Evolutionary conservation across 1,140 invertebrate species (phyloP).

Genomic region (Pygmarrhopalites habei): DNA sequence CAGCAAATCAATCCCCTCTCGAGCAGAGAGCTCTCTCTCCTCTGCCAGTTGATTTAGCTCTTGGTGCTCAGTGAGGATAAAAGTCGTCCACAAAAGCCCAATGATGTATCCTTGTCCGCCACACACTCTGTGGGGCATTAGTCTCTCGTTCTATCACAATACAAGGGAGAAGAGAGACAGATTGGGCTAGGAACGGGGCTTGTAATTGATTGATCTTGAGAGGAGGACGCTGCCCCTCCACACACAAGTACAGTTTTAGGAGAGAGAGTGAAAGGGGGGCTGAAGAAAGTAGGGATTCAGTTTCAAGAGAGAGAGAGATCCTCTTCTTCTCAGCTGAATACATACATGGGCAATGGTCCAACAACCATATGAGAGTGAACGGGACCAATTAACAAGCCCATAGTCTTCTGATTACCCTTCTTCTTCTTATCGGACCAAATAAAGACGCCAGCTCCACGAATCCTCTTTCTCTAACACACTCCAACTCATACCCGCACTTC

Average conservation of each 20-base stretch:
- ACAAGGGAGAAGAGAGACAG: slow-evolving; percentile 25
- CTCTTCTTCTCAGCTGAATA: too few relatives aligned
- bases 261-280: neutral
- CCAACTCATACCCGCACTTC: too few relatives aligned
- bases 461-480: too few relatives aligned
- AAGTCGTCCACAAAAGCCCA: slow-evolving; percentile 2
- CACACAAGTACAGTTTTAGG: neutral
- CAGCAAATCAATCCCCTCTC: neutral
- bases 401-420: slow-evolving; percentile 27
- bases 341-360: slow-evolving; percentile 32
- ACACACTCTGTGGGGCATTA: slow-evolving; percentile 20
- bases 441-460: too few relatives aligned
- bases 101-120: neutral
- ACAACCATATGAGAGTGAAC: slow-evolving; percentile 25
- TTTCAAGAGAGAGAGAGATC: neutral
- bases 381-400: slow-evolving; percentile 34
- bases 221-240: neutral
- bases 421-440: slow-evolving; percentile 16
- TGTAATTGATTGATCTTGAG: slow-evolving; percentile 30
- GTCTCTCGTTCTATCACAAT: too few relatives aligned
- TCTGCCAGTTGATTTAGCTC: neutral
- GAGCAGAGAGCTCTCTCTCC: too few relatives aligned
- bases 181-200: slow-evolving; percentile 18
- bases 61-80: neutral
- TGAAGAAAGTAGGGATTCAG: neutral